These are phyloP conservation scores for Felis catus DNA, from an alignment of 2,113 vertebrate genomes.

Conservation along the genomic window F.catus_Fca126_mat1.0 CM031419.1:177699501-177700000, in stretches of 20 bases:
- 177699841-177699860: constrained; percentile 18
- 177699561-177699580: constrained; percentile 81
- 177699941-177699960: constrained; percentile 50
- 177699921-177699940: constrained; percentile 56
- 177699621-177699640: constrained; percentile 69
- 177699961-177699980: constrained; percentile 57
- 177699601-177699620: constrained; percentile 51
- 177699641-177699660: constrained; percentile 72
- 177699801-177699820: constrained; percentile 18
- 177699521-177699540: constrained; percentile 78
- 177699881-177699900: constrained; percentile 57
- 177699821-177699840: constrained; percentile 45
- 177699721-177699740: constrained; percentile 52
- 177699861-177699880: constrained; percentile 38
- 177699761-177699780: constrained; percentile 45
- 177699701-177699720: constrained; percentile 68
- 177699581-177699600: constrained; percentile 72
- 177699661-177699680: constrained; percentile 71
- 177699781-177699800: constrained; percentile 19
- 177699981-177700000: constrained; percentile 32
- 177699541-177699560: constrained; percentile 79
- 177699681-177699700: constrained; percentile 60
- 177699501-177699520: constrained; percentile 80
- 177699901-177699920: constrained; percentile 1
- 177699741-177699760: constrained; percentile 19